These are phyloP conservation scores for Protomyctophum bolini DNA, from an alignment of 2,113 vertebrate genomes.

Conservation along the genomic window DNA sequence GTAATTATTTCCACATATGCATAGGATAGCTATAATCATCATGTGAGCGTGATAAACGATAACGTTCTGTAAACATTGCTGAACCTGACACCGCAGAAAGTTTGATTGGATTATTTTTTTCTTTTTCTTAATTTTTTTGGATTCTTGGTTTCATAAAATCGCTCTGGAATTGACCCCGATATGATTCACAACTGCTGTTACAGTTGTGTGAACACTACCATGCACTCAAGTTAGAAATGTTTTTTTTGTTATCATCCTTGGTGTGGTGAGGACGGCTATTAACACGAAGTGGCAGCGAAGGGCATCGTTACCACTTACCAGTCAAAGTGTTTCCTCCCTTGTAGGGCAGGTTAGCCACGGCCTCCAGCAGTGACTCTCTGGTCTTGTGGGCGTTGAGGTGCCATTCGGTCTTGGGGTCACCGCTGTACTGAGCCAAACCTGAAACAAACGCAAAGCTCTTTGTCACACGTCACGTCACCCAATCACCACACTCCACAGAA, in stretches of 20 bases:
- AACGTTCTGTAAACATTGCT: too few species aligned
- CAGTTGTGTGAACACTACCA: too few species aligned
- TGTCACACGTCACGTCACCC: slow-evolving; percentile 21
- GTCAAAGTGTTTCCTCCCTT: slow-evolving; percentile 98
- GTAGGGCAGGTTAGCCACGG: slow-evolving; percentile 92
- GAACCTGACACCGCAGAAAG: not conserved
- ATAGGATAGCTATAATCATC: not conserved
- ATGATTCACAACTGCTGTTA: too few species aligned
- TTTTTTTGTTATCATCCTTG: too few species aligned
- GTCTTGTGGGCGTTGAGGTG: slow-evolving; percentile 87
- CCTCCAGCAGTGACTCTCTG: slow-evolving; percentile 86
- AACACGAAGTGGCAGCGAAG: too few species aligned
- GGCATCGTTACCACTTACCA: slow-evolving; percentile 83
- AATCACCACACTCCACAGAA: slow-evolving; percentile 1
- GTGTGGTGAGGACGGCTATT: too few species aligned
- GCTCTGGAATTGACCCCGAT: too few species aligned
- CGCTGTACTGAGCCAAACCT: slow-evolving; percentile 97
- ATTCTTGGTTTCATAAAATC: too few species aligned
- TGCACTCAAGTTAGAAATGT: too few species aligned
- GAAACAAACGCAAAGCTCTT: slow-evolving; percentile 22
- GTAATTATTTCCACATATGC: not conserved
- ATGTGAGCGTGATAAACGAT: too few species aligned
- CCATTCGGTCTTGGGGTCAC: slow-evolving; percentile 97
- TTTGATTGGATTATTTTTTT: not conserved
- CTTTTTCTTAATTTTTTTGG: too few species aligned